A percentile compares a stretch with the other conserved stretches of the same genome.
Evolutionary conservation across 64 coral and sea anemone species (phyloP).

Genomic region (Astreopora myriophthalma): DNA sequence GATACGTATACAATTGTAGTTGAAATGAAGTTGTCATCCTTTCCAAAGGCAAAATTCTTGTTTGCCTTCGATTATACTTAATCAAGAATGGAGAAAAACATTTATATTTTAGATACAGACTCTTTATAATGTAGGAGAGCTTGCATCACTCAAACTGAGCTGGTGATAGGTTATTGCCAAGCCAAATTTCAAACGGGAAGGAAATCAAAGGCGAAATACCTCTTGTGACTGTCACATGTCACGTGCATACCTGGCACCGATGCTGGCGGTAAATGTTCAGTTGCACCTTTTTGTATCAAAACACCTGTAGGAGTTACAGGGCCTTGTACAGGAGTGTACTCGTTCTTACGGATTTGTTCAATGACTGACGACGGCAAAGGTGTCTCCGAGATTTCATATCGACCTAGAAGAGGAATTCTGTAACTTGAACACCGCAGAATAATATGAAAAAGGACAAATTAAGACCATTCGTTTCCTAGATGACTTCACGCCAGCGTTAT

Average conservation of each 20-base stretch:
- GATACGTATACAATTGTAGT: no score
- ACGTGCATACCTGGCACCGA: background rate
- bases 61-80: no score
- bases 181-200: no score
- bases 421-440: no score
- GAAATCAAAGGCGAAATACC: background rate
- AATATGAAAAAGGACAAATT: no score
- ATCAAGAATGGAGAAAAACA: no score
- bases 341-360: background rate
- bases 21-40: no score
- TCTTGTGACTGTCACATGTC: background rate
- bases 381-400: conserved; percentile 23
- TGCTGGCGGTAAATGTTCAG: background rate
- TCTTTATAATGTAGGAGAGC: no score
- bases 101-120: no score
- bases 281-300: background rate
- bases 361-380: background rate
- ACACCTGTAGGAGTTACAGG: background rate
- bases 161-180: no score
- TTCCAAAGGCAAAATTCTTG: no score
- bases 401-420: background rate
- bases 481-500: background rate
- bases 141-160: no score
- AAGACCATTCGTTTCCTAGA: background rate
- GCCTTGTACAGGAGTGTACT: background rate